Evolutionary conservation across 2,113 vertebrate genomes (phyloP), one percentile per base, ranked within the genome.

Genomic region (Psammodynastes pulverulentus): DNA sequence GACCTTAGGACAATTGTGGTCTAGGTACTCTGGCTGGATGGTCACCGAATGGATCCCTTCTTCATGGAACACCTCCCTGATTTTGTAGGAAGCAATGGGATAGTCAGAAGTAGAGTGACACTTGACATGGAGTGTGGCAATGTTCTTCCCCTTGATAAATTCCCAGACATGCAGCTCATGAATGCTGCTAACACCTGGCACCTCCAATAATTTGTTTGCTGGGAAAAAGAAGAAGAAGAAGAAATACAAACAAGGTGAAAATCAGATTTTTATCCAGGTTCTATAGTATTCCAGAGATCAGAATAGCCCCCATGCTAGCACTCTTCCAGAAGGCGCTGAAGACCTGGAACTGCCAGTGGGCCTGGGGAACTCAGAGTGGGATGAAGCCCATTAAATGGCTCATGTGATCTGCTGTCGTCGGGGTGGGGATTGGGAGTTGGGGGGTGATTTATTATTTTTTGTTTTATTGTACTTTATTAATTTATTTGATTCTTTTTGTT

Each of bases 81-180:
- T 97, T 94, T 96, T 95, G 3, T 53, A 72, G n/a, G 96, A 96
- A 92, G 97, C 96, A 0, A 93, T 93, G 12, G 95, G 86, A 56
- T 97, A 97, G 3, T 94, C 95, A 0, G 90, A 23, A 89, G 93
- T 92, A n/a, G 94, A 96, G n/a, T 95, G 92, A 90, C 96, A 97
- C 92, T 98, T 98, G 93, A 98, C 34, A 23, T 98, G 98, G 95
- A 98, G 95, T 3, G 98, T 98, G 84, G 98, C 98, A 5, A 98
- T 97, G 92, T 97, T 97, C 92, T 98, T 98, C 29, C 98, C 97
- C 2, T 96, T 97, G 45, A 97, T 93, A 3, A 98, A 96, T 88
- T 98, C 98, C 98, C 98, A 98, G 3, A 98, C 84, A 0, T 98
- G 98, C 13, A 98, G 91, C 88, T 98, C 98, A 0, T 98, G 98